Evolutionary conservation across 2,797 vertebrate genomes (phyloP), one percentile per base, ranked within the genome.

Genomic region (Psittacula derbiana): DNA sequence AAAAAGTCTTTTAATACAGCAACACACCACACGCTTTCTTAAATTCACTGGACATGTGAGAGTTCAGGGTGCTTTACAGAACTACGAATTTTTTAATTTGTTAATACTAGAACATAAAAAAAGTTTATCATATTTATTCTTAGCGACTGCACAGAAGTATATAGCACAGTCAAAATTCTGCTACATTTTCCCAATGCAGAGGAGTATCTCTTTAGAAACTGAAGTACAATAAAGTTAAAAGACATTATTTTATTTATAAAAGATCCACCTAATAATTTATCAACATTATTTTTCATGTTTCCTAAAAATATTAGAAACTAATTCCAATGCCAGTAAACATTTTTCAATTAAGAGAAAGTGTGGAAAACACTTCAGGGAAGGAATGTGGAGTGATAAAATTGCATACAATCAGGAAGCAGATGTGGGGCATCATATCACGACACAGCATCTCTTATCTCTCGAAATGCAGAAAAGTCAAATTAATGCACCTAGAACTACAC

Each of bases 201-300:
- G 11, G 23, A 79, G 2, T 44, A 86, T 16, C 55, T 80, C n/a
- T 36, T 78, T 53, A 93, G 61, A 95, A 96, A 94, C 1, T 41
- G 47, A 95, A 70, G 21, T 30, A 73, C 36, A 47, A 43, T 41
- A 73, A 43, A 43, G 53, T 58, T 82, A 80, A 81, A 92, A 93
- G 58, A 74, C 36, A 73, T 61, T 67, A 55, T 33, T 86, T 95
- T 92, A 87, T 96, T 95, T 80, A 75, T 82, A 80, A 93, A 96
- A 96, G 16, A 38, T 55, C 69, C 93, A 70, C 40, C 49, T 88
- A 55, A 73, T 85, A 89, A 90, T 57, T 90, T 90, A 95, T 10
- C 50, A 24, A 41, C 61, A 50, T 58, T 65, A 8, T 67, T 78
- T 71, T 62, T 53, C 46, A 60, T 28, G 18, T 41, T 95, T 94